Evolutionary conservation across 2,888 invertebrate species (phyloP).

Genomic region (Xestia sexstrigata): DNA sequence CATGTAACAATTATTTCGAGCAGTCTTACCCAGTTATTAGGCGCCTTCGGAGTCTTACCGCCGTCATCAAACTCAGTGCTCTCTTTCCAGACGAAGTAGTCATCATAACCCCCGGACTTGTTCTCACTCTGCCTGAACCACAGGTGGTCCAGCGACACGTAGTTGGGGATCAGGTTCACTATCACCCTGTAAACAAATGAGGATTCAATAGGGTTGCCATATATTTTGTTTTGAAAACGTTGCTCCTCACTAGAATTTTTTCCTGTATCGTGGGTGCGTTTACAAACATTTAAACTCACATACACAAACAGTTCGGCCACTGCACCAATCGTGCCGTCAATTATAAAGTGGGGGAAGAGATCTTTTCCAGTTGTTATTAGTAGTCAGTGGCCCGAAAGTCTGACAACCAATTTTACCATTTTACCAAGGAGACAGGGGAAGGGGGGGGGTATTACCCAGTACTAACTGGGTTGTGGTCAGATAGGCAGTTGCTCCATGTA

Average conservation of each 20-base stretch:
- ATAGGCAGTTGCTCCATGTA: neutral
- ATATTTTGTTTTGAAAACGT: too few species aligned
- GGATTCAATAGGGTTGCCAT: conserved; percentile 2
- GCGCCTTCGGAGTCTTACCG: conserved; percentile 80
- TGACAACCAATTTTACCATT: neutral
- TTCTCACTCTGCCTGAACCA: conserved; percentile 93
- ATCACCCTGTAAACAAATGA: conserved; percentile 86
- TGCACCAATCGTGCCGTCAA: too few species aligned
- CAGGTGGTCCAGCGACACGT: conserved; percentile 92
- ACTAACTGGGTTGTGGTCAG: neutral
- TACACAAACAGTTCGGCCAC: too few species aligned
- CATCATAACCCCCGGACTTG: conserved; percentile 90
- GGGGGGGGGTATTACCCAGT: neutral
- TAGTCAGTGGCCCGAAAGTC: neutral
- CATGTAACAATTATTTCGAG: neutral
- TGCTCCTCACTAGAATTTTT: too few species aligned
- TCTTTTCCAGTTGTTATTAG: neutral
- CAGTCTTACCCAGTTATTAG: conserved; percentile 94
- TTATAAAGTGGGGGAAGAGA: neutral
- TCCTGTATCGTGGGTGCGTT: too few species aligned
- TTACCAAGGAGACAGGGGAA: too few species aligned
- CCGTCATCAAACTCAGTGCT: conserved; percentile 75
- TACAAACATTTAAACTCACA: too few species aligned
- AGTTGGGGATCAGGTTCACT: conserved; percentile 94
- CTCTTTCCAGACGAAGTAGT: conserved; percentile 95